These are phyloP conservation scores for Hypsibius dujardini DNA, from an alignment of 1,140 invertebrate genomes.

Conservation along the genomic window DNA sequence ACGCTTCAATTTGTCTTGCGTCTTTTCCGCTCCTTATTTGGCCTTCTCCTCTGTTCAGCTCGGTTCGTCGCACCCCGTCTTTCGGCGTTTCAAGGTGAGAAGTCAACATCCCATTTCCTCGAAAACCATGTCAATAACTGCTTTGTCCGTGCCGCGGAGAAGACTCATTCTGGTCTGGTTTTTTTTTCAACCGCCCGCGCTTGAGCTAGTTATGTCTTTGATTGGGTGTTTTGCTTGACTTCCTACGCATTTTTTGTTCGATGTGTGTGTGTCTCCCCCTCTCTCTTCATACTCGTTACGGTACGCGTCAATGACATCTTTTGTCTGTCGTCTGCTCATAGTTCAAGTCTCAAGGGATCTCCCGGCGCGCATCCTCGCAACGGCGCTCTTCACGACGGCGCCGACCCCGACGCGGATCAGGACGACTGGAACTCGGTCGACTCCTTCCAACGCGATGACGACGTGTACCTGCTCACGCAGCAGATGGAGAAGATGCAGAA, in stretches of 20 bases:
- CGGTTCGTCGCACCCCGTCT: background rate
- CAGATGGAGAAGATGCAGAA: constrained; percentile 16
- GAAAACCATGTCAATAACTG: no score
- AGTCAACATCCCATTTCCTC: background rate
- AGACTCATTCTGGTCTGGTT: no score
- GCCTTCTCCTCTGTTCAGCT: background rate
- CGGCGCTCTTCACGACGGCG: background rate
- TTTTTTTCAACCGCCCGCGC: no score
- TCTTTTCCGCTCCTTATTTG: no score
- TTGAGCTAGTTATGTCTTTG: no score
- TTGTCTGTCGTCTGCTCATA: background rate
- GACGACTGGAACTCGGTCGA: constrained; percentile 10
- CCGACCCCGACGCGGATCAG: background rate
- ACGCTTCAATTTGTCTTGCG: no score
- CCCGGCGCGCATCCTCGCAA: constrained; percentile 1
- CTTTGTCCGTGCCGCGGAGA: no score
- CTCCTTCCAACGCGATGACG: constrained; percentile 13
- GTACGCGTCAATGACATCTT: background rate
- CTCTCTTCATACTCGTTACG: background rate
- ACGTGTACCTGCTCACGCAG: constrained; percentile 6
- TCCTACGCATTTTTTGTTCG: no score
- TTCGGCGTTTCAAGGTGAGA: constrained; percentile 7
- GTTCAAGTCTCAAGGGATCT: constrained; percentile 11
- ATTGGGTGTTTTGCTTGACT: no score
- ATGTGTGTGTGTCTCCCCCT: no score